Conservation (phyloP, 1,140 invertebrate genomes). For the Drosophila nigrodunni region DNA sequence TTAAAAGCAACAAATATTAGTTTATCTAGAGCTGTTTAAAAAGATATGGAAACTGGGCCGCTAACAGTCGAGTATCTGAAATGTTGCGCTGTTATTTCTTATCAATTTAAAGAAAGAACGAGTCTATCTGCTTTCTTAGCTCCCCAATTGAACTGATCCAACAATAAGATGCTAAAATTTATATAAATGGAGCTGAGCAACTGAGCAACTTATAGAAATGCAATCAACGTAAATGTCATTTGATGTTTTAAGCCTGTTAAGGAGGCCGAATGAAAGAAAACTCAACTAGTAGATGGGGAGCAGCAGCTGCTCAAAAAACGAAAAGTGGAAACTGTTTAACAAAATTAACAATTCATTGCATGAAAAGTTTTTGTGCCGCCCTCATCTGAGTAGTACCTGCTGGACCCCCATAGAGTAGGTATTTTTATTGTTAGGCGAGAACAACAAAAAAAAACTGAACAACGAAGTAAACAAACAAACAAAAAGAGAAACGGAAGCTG, state of each 20-base stretch:
- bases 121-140: background rate
- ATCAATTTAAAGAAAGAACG: background rate
- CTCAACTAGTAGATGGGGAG: no score
- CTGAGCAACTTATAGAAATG: conserved; percentile 39
- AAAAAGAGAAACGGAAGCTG: conserved; percentile 71
- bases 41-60: no score
- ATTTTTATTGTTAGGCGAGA: conserved; percentile 71
- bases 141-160: conserved; percentile 13
- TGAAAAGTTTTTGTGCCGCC: conserved; percentile 60
- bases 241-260: conserved; percentile 41
- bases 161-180: conserved; percentile 22
- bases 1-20: background rate
- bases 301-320: conserved; percentile 9
- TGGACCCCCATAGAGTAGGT: conserved; percentile 33
- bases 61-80: no score
- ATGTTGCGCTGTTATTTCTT: no score
- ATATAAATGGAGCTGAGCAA: conserved; percentile 14
- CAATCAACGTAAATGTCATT: conserved; percentile 51
- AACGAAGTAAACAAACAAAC: conserved; percentile 42
- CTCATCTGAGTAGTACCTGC: background rate
- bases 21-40: no score
- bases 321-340: conserved; percentile 64
- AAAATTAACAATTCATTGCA: conserved; percentile 76
- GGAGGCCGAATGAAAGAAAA: conserved; percentile 7
- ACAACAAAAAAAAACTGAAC: conserved; percentile 39